phyloP scores from a whole-genome alignment of 2,797 vertebrate species.

The Scolopax bukidnonensis region DNA sequence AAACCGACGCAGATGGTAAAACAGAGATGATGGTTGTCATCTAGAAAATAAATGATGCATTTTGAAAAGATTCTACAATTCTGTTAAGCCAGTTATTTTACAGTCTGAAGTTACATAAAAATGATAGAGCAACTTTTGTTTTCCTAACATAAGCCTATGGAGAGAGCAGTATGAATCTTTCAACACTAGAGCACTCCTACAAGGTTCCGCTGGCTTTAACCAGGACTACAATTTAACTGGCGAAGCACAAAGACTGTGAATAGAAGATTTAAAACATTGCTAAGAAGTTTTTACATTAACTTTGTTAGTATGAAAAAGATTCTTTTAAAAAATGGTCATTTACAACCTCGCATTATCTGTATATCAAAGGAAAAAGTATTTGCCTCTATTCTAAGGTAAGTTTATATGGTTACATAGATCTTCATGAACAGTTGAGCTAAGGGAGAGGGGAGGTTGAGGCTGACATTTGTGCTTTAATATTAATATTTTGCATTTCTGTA shows the following conservation, averaged over 20 bases:
- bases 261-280: background rate
- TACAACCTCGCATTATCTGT: background rate
- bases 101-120: background rate
- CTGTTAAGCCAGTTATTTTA: background rate
- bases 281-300: conserved; percentile 4
- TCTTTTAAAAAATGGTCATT: background rate
- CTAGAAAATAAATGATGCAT: background rate
- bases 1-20: background rate
- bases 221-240: conserved; percentile 5
- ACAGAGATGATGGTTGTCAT: background rate
- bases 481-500: conserved; percentile 19
- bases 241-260: background rate
- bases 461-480: conserved; percentile 44
- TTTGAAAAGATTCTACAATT: background rate
- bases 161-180: background rate
- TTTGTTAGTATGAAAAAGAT: background rate
- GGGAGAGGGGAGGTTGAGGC: background rate
- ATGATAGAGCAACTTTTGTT: background rate
- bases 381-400: background rate
- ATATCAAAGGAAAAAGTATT: background rate
- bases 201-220: background rate
- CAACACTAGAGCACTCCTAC: background rate
- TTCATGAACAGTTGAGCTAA: conserved; percentile 21
- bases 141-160: background rate
- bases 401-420: background rate